Evolutionary conservation across 2,888 invertebrate genomes (phyloP), one percentile per base, ranked within the genome.

Genomic region (Spialia ferax): DNA sequence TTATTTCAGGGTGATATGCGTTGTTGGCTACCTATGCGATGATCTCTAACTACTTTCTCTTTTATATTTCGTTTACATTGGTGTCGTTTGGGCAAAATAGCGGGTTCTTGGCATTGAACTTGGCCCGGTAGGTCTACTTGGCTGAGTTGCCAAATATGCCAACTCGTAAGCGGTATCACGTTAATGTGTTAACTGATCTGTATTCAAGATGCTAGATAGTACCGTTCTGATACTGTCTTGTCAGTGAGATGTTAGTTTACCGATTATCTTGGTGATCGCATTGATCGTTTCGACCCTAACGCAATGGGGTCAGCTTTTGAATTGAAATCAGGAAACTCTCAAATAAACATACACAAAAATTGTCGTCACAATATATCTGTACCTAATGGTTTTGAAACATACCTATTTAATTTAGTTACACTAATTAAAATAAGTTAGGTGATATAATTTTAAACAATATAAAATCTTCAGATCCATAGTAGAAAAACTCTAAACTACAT

Each of bases 61-160:
- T 42, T 42, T 10, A 10, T 15, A 15, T 42, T 42, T 42, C 6
- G 7, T 15, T 2, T 42, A 42, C 6, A 78, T 78, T 75, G 71
- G 71, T 79, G 72, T 77, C 70, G 75, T 80, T 82, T 81, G 77
- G 75, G 77, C 75, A 78, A 76, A 80, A 77, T 71, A 78, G 76
- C 82, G 80, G 79, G 87, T 85, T 88, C 88, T 92, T 92, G 92
- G 92, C 92, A 91, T 84, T 90, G 89, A 89, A 88, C 89, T 89
- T 89, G 88, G 78, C 73, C 70, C 73, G 75, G 56, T 55, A 71
- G 71, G 70, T 88, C 89, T 78, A 91, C 83, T 92, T 92, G 91
- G 92, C 91, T 52, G 69, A 71, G 71, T 62, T 63, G 88, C 91
- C 91, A 92, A 93, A 87, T 83, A 80, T 85, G 80, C 75, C 80